A percentile compares a stretch with the other conserved stretches of the same genome.
Conservation (phyloP, 92 coral and sea anemone species). For the Epizoanthus scotinus region DNA sequence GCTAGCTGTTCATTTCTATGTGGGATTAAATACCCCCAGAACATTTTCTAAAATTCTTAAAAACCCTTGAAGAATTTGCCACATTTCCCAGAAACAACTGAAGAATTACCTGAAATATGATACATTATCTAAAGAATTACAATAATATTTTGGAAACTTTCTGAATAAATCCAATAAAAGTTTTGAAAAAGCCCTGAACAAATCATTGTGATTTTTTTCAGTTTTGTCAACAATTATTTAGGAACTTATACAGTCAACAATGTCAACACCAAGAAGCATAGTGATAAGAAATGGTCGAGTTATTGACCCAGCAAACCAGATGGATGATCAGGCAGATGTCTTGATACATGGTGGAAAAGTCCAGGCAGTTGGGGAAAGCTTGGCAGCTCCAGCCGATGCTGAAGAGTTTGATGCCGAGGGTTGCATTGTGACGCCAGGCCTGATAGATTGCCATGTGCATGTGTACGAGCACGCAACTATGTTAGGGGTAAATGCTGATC, state of each 20-base stretch:
- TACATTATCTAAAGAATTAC: no score
- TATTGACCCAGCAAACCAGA: slow-evolving; percentile 72
- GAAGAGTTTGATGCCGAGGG: slow-evolving; percentile 79
- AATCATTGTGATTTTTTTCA: no score
- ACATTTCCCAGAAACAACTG: no score
- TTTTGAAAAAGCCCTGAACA: no score
- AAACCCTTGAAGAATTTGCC: no score
- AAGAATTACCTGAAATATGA: no score
- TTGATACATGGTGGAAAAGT: slow-evolving; percentile 59
- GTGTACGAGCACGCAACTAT: slow-evolving; percentile 81
- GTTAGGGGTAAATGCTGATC: slow-evolving; percentile 70
- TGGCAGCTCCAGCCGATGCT: slow-evolving; percentile 30
- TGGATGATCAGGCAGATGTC: slow-evolving; percentile 64
- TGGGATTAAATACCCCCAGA: no score
- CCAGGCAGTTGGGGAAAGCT: slow-evolving; percentile 44
- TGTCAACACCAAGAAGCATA: slow-evolving; percentile 19
- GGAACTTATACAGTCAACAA: not conserved
- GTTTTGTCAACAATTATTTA: no score
- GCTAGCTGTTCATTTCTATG: no score
- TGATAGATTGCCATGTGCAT: slow-evolving; percentile 87
- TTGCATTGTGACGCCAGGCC: slow-evolving; percentile 77
- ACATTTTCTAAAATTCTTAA: no score
- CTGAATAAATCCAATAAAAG: no score
- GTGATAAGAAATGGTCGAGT: slow-evolving; percentile 74
- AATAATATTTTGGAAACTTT: no score